Percentiles rank a stretch among this genome's conserved stretches.
Conservation (phyloP, 2,113 vertebrate genomes). For the Mus pahari region DNA sequence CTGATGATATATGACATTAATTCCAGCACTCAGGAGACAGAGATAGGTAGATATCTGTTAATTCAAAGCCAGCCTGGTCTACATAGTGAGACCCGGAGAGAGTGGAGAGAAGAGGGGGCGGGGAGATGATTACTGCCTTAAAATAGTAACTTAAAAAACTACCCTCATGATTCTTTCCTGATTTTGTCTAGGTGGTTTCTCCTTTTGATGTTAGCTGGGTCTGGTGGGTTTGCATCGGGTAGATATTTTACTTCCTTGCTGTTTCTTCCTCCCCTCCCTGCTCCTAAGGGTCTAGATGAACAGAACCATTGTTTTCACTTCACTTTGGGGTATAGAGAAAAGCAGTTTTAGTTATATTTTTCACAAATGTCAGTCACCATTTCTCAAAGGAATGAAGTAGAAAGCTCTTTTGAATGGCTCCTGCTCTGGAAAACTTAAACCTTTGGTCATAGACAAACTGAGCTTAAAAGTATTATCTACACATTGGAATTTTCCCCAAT, state of each 20-base stretch:
- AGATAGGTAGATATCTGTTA: not conserved
- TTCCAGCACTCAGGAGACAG: not conserved
- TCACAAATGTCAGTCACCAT: not conserved
- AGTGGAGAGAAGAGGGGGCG: not conserved
- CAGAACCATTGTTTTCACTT: not conserved
- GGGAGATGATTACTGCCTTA: not conserved
- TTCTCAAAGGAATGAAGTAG: constrained; percentile 44
- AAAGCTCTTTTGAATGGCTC: not conserved
- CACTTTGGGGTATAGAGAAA: not conserved
- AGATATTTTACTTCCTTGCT: not conserved
- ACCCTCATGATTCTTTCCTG: not conserved
- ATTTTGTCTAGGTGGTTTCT: not conserved
- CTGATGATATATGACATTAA: not conserved
- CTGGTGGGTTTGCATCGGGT: not conserved
- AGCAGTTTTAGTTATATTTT: constrained; percentile 12
- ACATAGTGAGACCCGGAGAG: not conserved
- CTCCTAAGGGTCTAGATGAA: not conserved
- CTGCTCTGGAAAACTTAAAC: not conserved
- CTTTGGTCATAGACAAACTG: not conserved
- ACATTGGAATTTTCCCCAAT: not conserved
- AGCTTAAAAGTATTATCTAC: not conserved
- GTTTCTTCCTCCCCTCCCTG: accelerated
- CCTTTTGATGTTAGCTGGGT: not conserved
- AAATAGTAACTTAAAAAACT: constrained; percentile 17
- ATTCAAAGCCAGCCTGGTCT: not conserved